These are phyloP conservation scores for Brachionichthys hirsutus DNA, from an alignment of 2,113 vertebrate species.

Conservation along the genomic window DNA sequence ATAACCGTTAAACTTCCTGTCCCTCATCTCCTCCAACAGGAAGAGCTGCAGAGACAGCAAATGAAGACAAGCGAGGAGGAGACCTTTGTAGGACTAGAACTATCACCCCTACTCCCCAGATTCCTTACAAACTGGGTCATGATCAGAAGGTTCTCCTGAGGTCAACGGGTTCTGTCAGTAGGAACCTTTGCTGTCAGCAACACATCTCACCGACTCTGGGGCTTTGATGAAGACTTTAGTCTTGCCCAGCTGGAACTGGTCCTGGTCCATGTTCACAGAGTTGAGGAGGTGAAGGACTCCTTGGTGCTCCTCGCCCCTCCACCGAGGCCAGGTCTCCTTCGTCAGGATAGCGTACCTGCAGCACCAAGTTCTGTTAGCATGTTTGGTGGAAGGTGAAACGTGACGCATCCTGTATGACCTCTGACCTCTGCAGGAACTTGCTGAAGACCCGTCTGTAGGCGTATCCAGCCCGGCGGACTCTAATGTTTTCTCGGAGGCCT, in stretches of 20 bases:
- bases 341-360: conserved; percentile 85
- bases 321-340: conserved; percentile 79
- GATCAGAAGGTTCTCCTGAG: neutral
- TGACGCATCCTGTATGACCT: neutral
- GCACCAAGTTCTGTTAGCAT: neutral
- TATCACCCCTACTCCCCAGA: no score
- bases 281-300: conserved; percentile 82
- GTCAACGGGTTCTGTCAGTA: conserved; percentile 20
- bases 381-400: neutral
- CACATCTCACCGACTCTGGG: conserved; percentile 81
- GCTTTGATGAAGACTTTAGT: conserved; percentile 85
- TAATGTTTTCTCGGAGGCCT: conserved; percentile 82
- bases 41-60: conserved; percentile 66
- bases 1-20: conserved; percentile 79
- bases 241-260: conserved; percentile 84
- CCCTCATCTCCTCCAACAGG: conserved; percentile 79
- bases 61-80: no score
- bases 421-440: conserved; percentile 82
- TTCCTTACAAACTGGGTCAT: no score
- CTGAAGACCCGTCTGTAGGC: conserved; percentile 78
- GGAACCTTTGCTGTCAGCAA: no score
- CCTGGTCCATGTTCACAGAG: conserved; percentile 83
- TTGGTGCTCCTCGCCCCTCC: conserved; percentile 78
- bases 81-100: no score
- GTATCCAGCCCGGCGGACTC: conserved; percentile 81